Conservation (phyloP, 2,797 vertebrate species). For the Anabacerthia variegaticeps region DNA sequence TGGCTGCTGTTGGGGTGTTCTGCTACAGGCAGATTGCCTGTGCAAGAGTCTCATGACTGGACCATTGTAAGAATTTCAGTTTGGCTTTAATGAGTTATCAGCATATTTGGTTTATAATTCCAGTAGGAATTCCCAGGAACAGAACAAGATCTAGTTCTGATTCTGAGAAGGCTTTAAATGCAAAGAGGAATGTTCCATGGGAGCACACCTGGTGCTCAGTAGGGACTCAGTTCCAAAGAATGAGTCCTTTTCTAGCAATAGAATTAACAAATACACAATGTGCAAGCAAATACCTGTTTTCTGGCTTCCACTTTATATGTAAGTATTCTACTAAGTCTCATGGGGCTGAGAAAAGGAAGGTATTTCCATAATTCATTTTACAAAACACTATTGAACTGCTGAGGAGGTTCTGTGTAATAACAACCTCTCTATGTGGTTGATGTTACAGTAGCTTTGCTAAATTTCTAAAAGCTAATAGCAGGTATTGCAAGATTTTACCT, state of each 20-base stretch:
- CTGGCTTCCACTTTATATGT: background rate
- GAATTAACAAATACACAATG: background rate
- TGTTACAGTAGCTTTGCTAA: background rate
- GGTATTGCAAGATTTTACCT: conserved; percentile 78
- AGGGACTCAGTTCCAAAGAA: background rate
- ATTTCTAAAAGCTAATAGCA: background rate
- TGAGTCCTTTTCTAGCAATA: background rate
- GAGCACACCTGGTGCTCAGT: background rate
- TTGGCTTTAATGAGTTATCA: background rate
- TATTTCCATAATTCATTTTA: background rate
- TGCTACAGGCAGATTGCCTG: background rate
- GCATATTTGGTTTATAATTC: background rate
- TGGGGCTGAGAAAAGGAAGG: background rate
- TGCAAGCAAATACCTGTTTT: background rate
- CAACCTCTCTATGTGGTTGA: background rate
- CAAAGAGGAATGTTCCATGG: background rate
- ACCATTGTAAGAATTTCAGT: background rate
- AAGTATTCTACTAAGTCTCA: background rate
- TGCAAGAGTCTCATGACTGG: background rate
- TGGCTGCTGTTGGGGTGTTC: background rate
- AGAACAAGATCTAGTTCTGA: background rate
- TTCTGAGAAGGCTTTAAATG: background rate
- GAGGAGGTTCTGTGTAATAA: background rate
- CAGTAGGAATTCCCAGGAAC: background rate
- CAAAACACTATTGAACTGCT: background rate